These are phyloP conservation scores for Teleiodes luculella DNA, from an alignment of 2,888 invertebrate genomes.

Conservation along the genomic window DNA sequence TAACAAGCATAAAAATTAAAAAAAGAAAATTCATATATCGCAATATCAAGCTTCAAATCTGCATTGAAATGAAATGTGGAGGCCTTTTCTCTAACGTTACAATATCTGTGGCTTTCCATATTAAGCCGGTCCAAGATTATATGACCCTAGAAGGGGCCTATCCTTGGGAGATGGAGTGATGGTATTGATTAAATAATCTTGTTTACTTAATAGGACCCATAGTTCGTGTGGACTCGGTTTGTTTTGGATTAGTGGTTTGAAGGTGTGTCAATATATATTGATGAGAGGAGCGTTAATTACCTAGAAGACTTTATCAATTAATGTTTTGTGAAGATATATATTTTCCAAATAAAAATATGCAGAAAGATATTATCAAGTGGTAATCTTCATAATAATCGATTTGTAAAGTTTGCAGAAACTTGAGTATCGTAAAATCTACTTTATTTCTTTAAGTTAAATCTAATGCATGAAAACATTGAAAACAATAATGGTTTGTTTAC, in stretches of 20 bases:
- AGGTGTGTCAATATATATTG: constrained; percentile 1
- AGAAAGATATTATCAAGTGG: too few species aligned
- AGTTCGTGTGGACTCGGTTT: background rate
- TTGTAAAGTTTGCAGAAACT: too few species aligned
- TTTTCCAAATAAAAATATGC: too few species aligned
- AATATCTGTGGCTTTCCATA: constrained; percentile 56
- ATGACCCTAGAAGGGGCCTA: constrained; percentile 39
- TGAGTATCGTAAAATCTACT: too few species aligned
- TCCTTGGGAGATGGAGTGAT: constrained; percentile 12
- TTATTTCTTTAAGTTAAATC: too few species aligned
- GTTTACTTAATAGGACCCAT: constrained; percentile 12
- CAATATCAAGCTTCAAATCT: too few species aligned
- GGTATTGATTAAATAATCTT: constrained; percentile 19
- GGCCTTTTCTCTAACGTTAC: background rate
- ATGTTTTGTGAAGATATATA: background rate
- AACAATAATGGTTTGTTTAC: too few species aligned
- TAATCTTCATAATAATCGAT: too few species aligned
- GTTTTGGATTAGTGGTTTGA: background rate
- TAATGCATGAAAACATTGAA: too few species aligned
- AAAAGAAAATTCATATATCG: too few species aligned
- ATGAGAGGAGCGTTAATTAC: background rate
- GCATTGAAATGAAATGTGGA: background rate
- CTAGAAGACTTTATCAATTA: background rate
- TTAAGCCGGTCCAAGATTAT: constrained; percentile 58
- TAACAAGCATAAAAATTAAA: too few species aligned